These are phyloP conservation scores for Zaprionus ornatus DNA, from an alignment of 1,140 invertebrate genomes.

Conservation along the genomic window DNA sequence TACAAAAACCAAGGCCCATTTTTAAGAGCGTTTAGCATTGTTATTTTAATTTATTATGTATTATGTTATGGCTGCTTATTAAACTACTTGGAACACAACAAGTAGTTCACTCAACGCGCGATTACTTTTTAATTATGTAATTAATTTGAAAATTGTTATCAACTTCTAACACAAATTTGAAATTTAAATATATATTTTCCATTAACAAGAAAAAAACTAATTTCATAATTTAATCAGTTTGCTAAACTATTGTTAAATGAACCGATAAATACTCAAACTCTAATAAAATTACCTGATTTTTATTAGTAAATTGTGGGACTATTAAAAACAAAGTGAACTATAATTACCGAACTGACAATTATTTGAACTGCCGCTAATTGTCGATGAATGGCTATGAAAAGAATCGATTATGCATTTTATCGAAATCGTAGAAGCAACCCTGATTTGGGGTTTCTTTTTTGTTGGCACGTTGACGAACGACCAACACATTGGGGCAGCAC, in stretches of 20 bases:
- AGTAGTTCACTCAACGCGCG: constrained; percentile 54
- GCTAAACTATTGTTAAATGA: constrained; percentile 1
- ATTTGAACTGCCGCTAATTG: constrained; percentile 14
- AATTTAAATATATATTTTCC: constrained; percentile 71
- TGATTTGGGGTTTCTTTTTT: constrained; percentile 37
- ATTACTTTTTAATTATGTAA: constrained; percentile 56
- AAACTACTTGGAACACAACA: constrained; percentile 49
- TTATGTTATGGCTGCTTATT: constrained; percentile 72
- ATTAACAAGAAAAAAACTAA: constrained; percentile 39
- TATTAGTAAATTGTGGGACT: background rate
- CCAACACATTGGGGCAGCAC: constrained; percentile 39
- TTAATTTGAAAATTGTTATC: constrained; percentile 67
- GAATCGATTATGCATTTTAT: constrained; percentile 9
- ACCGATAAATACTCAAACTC: constrained; percentile 1
- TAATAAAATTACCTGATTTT: background rate
- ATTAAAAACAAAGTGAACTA: background rate
- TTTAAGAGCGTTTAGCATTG: constrained; percentile 57
- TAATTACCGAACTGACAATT: background rate
- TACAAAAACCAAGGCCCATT: constrained; percentile 42
- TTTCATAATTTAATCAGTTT: background rate
- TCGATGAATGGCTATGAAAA: background rate
- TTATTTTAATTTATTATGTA: constrained; percentile 77
- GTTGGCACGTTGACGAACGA: constrained; percentile 49
- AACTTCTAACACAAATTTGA: constrained; percentile 70
- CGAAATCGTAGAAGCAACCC: constrained; percentile 22